phyloP scores from a whole-genome alignment of 2,113 vertebrate genomes.

The Trinectes maculatus region DNA sequence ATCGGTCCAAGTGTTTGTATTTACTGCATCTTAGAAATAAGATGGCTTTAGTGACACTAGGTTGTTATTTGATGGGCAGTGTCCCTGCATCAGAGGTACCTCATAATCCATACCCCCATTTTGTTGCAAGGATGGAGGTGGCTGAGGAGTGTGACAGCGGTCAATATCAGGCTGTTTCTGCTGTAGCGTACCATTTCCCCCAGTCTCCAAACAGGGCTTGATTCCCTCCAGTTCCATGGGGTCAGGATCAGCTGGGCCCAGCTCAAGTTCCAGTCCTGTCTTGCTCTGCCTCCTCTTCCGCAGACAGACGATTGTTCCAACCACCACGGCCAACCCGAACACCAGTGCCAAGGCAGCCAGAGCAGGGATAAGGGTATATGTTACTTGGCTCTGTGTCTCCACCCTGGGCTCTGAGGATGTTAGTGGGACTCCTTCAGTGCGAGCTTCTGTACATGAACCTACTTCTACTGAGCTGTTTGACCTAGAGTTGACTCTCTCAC shows the following conservation, averaged over 20 bases:
- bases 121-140: slow-evolving; percentile 44
- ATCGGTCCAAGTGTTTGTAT: slow-evolving; percentile 21
- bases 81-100: slow-evolving; percentile 86
- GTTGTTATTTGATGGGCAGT: slow-evolving; percentile 84
- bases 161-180: slow-evolving; percentile 77
- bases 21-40: slow-evolving; percentile 82
- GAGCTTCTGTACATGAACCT: slow-evolving; percentile 85
- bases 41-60: slow-evolving; percentile 82
- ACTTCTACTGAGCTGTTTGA: slow-evolving; percentile 65
- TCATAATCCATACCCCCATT: slow-evolving; percentile 80
- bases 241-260: slow-evolving; percentile 67
- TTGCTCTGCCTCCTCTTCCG: slow-evolving; percentile 77
- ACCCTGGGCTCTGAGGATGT: slow-evolving; percentile 80
- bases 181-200: slow-evolving; percentile 77
- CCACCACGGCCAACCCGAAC: slow-evolving; percentile 69
- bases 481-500: slow-evolving; percentile 69
- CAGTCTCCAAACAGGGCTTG: slow-evolving; percentile 84
- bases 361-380: slow-evolving; percentile 80
- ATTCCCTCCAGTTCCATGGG: slow-evolving; percentile 87
- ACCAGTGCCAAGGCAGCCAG: slow-evolving; percentile 81
- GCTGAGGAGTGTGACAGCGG: slow-evolving; percentile 53
- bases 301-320: slow-evolving; percentile 75
- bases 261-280: slow-evolving; percentile 85
- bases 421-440: slow-evolving; percentile 71
- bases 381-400: slow-evolving; percentile 74